Evolutionary conservation across 2,888 invertebrate genomes (phyloP).

Genomic region (Tetrapedia diversipes): DNA sequence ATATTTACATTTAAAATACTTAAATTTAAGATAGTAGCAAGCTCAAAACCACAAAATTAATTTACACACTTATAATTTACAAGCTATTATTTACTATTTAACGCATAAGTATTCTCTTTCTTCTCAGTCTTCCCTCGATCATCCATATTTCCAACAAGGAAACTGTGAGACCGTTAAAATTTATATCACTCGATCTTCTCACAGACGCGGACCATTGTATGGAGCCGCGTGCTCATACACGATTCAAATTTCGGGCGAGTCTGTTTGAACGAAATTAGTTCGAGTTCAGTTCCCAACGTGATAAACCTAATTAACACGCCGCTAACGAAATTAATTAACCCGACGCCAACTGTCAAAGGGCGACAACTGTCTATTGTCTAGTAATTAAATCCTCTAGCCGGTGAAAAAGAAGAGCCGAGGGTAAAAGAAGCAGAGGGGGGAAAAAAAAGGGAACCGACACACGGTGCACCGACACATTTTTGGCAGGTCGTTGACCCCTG

Average conservation of each 20-base stretch:
- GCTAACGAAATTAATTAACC: conserved; percentile 49
- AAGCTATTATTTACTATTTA: too few species aligned
- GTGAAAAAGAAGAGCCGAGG: not conserved
- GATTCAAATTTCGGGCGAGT: conserved; percentile 22
- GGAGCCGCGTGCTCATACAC: conserved; percentile 1
- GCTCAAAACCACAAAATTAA: too few species aligned
- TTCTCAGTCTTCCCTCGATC: too few species aligned
- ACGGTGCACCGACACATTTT: conserved; percentile 38
- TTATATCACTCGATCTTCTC: not conserved
- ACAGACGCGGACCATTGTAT: conserved; percentile 8
- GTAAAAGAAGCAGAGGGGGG: not conserved
- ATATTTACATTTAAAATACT: too few species aligned
- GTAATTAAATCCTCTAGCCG: conserved; percentile 10
- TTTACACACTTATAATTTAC: too few species aligned
- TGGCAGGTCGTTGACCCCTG: conserved; percentile 38
- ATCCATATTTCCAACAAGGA: too few species aligned
- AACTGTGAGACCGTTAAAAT: too few species aligned
- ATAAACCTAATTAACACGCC: conserved; percentile 42
- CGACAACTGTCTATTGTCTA: conserved; percentile 2
- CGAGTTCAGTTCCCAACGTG: conserved; percentile 14
- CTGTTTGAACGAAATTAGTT: conserved; percentile 28
- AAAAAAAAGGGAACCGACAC: not conserved
- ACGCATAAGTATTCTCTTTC: too few species aligned
- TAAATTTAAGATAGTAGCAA: too few species aligned
- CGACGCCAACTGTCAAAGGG: conserved; percentile 1